phyloP scores from a whole-genome alignment of 2,888 invertebrate genomes.

The Eustalomyia histrio region DNA sequence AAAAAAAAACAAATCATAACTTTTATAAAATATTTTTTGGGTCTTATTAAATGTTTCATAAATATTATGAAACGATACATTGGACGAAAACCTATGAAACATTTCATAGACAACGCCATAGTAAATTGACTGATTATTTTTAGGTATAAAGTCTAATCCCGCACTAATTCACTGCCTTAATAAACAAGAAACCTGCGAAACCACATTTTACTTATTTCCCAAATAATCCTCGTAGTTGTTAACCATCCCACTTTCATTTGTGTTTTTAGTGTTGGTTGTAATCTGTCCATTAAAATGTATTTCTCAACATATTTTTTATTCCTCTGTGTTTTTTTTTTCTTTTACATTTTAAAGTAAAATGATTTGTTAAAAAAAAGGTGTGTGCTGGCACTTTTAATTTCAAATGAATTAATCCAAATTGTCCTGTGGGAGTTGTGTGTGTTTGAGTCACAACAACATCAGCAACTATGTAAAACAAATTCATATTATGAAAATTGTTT shows the following conservation, averaged over 20 bases:
- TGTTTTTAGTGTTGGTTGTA: not conserved
- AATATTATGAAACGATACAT: too few relatives aligned
- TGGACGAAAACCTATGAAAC: too few relatives aligned
- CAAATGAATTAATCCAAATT: slow-evolving; percentile 29
- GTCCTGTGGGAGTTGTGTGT: slow-evolving; percentile 27
- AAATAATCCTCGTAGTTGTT: not conserved
- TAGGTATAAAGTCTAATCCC: too few relatives aligned
- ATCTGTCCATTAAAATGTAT: not conserved
- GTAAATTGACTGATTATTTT: too few relatives aligned
- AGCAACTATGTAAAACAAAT: not conserved
- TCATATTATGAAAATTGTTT: slow-evolving; percentile 16
- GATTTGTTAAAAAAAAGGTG: slow-evolving; percentile 9
- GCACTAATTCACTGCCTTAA: too few relatives aligned
- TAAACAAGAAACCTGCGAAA: too few relatives aligned
- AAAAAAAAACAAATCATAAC: too few relatives aligned
- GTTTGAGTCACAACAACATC: not conserved
- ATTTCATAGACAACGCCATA: too few relatives aligned
- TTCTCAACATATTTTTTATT: not conserved
- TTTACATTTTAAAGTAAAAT: not conserved
- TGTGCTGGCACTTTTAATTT: slow-evolving; percentile 15
- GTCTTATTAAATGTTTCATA: too few relatives aligned
- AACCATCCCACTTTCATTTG: not conserved
- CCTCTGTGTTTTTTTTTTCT: not conserved
- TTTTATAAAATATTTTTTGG: too few relatives aligned
- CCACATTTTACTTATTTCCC: too few relatives aligned